These are phyloP conservation scores for Pandemis heparana DNA, from an alignment of 2,888 invertebrate genomes.

Conservation along the genomic window DNA sequence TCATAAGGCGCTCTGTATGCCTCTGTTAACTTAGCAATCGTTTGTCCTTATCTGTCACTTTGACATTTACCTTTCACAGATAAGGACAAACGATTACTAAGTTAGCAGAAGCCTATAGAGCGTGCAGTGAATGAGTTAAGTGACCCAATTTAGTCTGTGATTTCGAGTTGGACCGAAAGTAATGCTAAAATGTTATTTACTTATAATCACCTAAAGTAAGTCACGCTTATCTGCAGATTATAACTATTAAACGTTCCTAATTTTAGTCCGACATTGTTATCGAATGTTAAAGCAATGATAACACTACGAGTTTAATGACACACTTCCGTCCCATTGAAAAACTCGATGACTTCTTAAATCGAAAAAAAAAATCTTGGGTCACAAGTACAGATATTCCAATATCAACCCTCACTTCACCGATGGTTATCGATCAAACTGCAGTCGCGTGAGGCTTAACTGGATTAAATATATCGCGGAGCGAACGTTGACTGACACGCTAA, in stretches of 20 bases:
- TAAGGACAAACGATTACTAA: too few species aligned
- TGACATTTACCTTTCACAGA: too few species aligned
- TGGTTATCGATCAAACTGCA: constrained; percentile 71
- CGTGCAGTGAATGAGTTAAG: background rate
- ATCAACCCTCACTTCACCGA: constrained; percentile 21
- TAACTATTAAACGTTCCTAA: background rate
- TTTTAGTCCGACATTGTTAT: background rate
- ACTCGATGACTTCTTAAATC: background rate
- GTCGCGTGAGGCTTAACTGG: constrained; percentile 68
- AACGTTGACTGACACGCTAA: constrained; percentile 69
- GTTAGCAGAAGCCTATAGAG: too few species aligned
- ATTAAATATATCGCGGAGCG: constrained; percentile 61
- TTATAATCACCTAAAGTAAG: background rate
- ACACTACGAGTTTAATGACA: background rate
- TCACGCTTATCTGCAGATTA: background rate
- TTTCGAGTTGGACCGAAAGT: background rate
- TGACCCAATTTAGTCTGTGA: background rate
- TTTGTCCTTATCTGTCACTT: too few species aligned
- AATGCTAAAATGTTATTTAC: background rate
- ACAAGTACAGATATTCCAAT: background rate
- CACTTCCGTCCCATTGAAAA: background rate
- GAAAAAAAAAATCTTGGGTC: background rate
- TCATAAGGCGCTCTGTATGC: too few species aligned
- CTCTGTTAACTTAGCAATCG: too few species aligned
- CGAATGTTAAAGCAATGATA: background rate